Conservation (phyloP, 2,113 vertebrate genomes). For the Cariama cristata region DNA sequence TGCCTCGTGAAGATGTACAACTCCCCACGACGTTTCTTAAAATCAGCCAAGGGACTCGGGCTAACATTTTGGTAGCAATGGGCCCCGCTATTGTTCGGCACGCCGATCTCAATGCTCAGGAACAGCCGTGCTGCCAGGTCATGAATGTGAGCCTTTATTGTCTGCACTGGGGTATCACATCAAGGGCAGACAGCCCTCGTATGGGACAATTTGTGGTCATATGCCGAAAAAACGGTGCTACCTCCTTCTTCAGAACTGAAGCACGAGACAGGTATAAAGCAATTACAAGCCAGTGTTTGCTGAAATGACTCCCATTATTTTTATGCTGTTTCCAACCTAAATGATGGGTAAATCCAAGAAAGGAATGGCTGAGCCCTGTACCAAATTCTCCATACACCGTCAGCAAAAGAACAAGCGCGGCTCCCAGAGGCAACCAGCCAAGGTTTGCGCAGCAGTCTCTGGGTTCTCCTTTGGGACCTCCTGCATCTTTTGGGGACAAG, state of each 20-base stretch:
- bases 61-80: not conserved
- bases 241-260: not conserved
- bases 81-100: not conserved
- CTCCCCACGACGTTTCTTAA: accelerated
- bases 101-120: not conserved
- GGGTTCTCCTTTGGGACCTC: not conserved
- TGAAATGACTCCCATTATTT: not conserved
- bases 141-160: not conserved
- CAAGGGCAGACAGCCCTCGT: not conserved
- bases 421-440: not conserved
- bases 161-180: not conserved
- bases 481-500: not conserved
- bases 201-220: not conserved
- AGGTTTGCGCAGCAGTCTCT: not conserved
- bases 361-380: not conserved
- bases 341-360: not conserved
- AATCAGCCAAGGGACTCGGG: not conserved
- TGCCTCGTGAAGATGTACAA: not conserved
- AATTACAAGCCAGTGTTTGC: accelerated
- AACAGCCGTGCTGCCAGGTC: not conserved
- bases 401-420: not conserved
- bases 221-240: accelerated
- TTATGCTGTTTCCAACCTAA: not conserved
- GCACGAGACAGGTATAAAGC: not conserved
- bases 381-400: accelerated